These are phyloP conservation scores for Protonemura montana DNA, from an alignment of 2,888 invertebrate genomes.

Conservation along the genomic window DNA sequence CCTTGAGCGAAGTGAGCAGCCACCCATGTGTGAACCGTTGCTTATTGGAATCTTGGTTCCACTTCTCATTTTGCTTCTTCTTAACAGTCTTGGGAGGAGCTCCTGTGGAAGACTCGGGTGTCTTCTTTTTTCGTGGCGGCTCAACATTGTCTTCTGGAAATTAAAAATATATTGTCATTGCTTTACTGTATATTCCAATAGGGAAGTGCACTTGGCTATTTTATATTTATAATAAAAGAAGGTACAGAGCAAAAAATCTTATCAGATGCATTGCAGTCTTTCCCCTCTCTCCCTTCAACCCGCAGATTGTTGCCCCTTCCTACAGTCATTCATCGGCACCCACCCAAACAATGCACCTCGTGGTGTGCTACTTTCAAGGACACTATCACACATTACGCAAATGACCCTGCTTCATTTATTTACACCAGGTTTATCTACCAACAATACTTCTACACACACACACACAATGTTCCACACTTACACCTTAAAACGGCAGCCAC, in stretches of 20 bases:
- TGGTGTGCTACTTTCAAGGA: not conserved
- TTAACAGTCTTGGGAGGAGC: constrained; percentile 61
- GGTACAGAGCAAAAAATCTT: too few species aligned
- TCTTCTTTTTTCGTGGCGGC: constrained; percentile 54
- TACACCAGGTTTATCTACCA: too few species aligned
- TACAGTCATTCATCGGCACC: not conserved
- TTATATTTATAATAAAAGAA: too few species aligned
- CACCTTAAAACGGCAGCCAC: too few species aligned
- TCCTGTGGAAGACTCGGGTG: constrained; percentile 57
- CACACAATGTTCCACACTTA: too few species aligned
- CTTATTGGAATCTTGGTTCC: constrained; percentile 56
- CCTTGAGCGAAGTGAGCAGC: constrained; percentile 81
- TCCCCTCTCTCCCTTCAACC: not conserved
- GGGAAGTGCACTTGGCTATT: too few species aligned
- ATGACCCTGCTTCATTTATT: not conserved
- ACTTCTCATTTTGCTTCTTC: constrained; percentile 54
- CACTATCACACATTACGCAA: not conserved
- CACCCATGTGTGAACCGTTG: constrained; percentile 75
- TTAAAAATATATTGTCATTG: constrained; percentile 34
- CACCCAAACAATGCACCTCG: not conserved
- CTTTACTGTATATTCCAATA: not conserved
- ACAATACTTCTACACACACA: too few species aligned
- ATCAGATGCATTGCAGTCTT: not conserved
- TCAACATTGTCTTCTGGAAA: constrained; percentile 40
- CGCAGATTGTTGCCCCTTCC: not conserved